phyloP scores from a whole-genome alignment of 2,113 vertebrate species.

The Tamias sibiricus region DNA sequence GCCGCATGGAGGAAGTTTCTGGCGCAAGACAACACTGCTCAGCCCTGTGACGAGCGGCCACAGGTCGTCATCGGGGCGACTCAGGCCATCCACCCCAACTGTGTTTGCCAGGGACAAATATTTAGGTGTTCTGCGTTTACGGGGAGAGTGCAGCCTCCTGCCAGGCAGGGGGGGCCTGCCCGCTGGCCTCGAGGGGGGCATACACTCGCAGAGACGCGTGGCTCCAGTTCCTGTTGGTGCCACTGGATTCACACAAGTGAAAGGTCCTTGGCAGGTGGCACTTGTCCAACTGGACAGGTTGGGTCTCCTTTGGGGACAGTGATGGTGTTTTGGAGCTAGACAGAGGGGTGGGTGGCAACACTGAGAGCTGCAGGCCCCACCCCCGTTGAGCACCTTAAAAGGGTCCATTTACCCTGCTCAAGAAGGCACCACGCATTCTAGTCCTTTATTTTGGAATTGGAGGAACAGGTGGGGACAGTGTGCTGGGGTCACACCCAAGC shows the following conservation, averaged over 20 bases:
- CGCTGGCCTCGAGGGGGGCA: too few species aligned
- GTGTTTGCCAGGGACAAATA: slow-evolving; percentile 63
- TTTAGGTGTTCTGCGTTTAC: not conserved
- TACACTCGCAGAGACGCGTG: not conserved
- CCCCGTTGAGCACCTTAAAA: not conserved
- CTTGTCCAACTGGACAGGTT: too few species aligned
- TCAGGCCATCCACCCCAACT: not conserved
- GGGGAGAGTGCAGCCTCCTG: not conserved
- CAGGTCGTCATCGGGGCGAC: accelerated
- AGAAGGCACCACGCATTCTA: not conserved
- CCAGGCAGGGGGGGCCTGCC: not conserved
- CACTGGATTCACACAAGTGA: not conserved
- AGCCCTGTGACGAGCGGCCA: accelerated
- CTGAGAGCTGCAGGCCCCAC: accelerated
- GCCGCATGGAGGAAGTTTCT: not conserved
- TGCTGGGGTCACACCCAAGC: not conserved
- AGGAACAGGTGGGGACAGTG: too few species aligned
- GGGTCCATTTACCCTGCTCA: not conserved
- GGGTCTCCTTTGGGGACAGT: not conserved
- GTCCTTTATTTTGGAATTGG: not conserved
- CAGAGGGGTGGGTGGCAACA: accelerated
- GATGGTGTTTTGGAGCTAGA: not conserved
- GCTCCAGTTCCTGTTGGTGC: not conserved
- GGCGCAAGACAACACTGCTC: not conserved
- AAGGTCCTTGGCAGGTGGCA: not conserved